These are phyloP conservation scores for Drosophila takahashii DNA, from an alignment of 1,140 invertebrate species.

Conservation along the genomic window DNA sequence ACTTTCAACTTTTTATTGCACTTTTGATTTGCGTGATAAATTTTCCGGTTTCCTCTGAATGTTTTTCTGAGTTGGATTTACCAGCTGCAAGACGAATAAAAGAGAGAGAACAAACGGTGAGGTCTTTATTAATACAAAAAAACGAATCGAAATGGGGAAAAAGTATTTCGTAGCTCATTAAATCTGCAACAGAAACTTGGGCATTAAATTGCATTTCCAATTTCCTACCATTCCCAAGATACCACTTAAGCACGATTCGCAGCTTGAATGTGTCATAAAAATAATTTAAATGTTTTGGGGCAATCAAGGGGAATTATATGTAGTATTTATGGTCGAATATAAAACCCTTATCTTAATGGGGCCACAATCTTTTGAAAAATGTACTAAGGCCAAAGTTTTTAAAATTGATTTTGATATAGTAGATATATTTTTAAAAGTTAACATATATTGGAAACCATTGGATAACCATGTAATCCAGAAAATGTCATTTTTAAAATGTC, in stretches of 20 bases:
- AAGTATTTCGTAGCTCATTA: conserved; percentile 19
- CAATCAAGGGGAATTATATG: conserved; percentile 22
- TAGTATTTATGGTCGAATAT: conserved; percentile 8
- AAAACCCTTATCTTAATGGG: neutral
- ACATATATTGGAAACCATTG: no score
- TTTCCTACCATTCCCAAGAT: conserved; percentile 17
- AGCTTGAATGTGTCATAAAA: conserved; percentile 13
- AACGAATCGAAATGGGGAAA: conserved; percentile 5
- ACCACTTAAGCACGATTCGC: conserved; percentile 43
- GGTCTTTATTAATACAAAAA: conserved; percentile 30
- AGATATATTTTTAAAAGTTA: no score
- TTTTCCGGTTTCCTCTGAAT: conserved; percentile 55
- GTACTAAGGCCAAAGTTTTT: neutral
- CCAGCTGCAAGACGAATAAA: conserved; percentile 60
- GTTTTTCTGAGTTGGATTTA: conserved; percentile 56
- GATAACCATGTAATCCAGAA: no score
- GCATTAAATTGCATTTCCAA: conserved; percentile 10
- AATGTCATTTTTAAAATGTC: no score
- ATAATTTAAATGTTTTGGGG: conserved; percentile 28
- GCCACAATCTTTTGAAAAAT: neutral
- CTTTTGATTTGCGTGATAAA: conserved; percentile 69
- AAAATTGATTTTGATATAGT: no score
- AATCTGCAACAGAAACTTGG: neutral
- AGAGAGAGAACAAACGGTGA: conserved; percentile 30
- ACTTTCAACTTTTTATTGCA: conserved; percentile 76